Evolutionary conservation across 1,140 invertebrate species (phyloP).

Genomic region (Rhynchophorus ferrugineus): DNA sequence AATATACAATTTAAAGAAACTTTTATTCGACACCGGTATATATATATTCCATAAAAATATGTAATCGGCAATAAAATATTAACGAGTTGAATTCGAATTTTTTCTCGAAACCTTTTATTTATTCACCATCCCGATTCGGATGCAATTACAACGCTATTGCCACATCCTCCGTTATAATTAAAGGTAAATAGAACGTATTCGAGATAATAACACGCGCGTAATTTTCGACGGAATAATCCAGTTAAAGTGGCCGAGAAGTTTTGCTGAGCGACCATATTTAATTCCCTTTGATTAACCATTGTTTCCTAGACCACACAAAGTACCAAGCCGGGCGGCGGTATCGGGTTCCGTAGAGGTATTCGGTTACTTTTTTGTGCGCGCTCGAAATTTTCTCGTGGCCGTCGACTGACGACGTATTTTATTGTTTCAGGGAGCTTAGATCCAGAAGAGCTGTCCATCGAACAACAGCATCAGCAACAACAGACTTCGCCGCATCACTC

Average conservation of each 20-base stretch:
- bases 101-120: too few species aligned
- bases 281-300: background rate
- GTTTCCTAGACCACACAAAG: background rate
- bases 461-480: slow-evolving; percentile 41
- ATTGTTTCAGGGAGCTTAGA: slow-evolving; percentile 62
- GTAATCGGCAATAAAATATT: background rate
- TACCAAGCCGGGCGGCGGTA: background rate
- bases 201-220: too few species aligned
- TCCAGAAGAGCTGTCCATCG: slow-evolving; percentile 66
- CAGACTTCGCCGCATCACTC: slow-evolving; percentile 36
- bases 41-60: background rate
- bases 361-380: background rate
- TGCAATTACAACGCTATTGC: too few species aligned
- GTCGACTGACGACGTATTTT: background rate
- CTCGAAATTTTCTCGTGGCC: background rate
- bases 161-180: too few species aligned
- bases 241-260: too few species aligned
- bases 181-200: too few species aligned
- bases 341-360: slow-evolving; percentile 1
- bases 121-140: too few species aligned
- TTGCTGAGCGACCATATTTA: background rate
- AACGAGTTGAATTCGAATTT: background rate
- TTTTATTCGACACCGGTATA: too few species aligned
- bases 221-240: too few species aligned
- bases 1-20: too few species aligned